Evolutionary conservation across 2,113 vertebrate species (phyloP).

Genomic region (Miniopterus natalensis): DNA sequence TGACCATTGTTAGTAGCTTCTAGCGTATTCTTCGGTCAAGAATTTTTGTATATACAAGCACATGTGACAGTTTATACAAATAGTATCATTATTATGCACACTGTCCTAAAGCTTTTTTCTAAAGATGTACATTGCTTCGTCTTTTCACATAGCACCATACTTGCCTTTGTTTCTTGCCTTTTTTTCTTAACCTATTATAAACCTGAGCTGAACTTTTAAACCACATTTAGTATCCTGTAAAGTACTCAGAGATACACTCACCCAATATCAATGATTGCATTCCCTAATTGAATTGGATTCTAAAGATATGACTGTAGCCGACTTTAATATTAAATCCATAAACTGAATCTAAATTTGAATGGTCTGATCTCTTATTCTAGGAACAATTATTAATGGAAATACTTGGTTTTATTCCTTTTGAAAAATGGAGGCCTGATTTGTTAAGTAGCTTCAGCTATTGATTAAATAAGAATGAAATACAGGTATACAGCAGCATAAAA

Average conservation of each 20-base stretch:
- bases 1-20: neutral
- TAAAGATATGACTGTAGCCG: neutral
- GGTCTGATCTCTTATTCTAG: neutral
- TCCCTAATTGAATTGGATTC: neutral
- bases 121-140: neutral
- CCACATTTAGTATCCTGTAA: neutral
- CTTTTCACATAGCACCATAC: neutral
- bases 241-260: neutral
- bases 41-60: neutral
- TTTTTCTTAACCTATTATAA: neutral
- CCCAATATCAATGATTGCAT: neutral
- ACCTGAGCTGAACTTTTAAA: neutral
- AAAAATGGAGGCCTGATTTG: neutral
- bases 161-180: neutral
- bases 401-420: constrained; percentile 5
- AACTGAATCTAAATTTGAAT: neutral
- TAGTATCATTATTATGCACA: neutral
- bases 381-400: neutral
- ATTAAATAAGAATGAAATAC: neutral
- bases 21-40: neutral
- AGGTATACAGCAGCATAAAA: neutral
- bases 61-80: neutral
- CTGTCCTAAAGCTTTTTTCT: neutral
- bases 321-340: neutral
- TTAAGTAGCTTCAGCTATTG: neutral